Percentiles rank a stretch among this genome's conserved stretches.
These are phyloP conservation scores for Homarus americanus DNA, from an alignment of 1,140 invertebrate species.

Conservation along the genomic window DNA sequence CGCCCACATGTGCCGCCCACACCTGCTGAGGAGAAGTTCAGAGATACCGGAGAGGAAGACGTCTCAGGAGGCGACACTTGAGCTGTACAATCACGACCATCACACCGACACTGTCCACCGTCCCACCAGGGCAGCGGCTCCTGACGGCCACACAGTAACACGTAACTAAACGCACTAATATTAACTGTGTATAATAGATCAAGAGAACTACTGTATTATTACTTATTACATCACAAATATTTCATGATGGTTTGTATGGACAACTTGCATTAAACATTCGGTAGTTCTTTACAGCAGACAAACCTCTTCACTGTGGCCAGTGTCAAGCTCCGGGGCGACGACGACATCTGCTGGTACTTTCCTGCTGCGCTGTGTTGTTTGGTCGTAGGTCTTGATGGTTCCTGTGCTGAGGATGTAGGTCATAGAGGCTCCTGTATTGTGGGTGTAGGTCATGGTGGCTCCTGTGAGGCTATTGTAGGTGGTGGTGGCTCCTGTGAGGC, in stretches of 20 bases:
- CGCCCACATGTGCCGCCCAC: slow-evolving; percentile 54
- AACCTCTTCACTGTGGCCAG: neutral
- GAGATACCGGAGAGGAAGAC: neutral
- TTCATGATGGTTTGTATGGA: neutral
- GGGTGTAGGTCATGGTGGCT: too few relatives aligned
- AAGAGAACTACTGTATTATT: neutral
- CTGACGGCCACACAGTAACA: neutral
- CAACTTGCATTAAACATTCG: neutral
- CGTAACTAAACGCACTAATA: too few relatives aligned
- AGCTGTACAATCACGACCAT: neutral
- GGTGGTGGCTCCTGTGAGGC: too few relatives aligned
- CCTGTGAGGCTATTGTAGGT: too few relatives aligned
- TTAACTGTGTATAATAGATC: too few relatives aligned
- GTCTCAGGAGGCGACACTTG: neutral
- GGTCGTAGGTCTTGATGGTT: too few relatives aligned
- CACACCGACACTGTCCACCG: neutral
- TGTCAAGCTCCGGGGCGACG: too few relatives aligned
- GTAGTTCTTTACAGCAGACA: neutral
- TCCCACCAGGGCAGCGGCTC: neutral
- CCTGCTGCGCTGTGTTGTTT: too few relatives aligned
- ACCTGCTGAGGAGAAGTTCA: neutral
- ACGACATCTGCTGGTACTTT: too few relatives aligned
- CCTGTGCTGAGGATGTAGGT: too few relatives aligned
- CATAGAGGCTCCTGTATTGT: too few relatives aligned
- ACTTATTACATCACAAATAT: too few relatives aligned